Conservation (phyloP, 2,797 vertebrate genomes). For the Harpagifer antarcticus region DNA sequence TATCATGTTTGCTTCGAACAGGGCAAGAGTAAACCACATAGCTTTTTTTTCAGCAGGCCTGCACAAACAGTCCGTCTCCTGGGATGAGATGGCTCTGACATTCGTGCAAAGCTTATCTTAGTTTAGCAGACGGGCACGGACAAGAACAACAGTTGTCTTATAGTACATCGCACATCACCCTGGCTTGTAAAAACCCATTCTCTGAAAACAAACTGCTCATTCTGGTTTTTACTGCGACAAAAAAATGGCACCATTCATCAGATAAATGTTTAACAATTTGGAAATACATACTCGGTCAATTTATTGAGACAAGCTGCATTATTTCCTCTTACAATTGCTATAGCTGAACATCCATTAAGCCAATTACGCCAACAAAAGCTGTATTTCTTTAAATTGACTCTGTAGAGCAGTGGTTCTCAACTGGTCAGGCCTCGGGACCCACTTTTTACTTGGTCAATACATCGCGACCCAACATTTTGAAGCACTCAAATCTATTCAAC, state of each 20-base stretch:
- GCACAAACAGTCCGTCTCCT: constrained; percentile 35
- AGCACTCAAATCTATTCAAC: too few species aligned
- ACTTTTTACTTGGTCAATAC: too few species aligned
- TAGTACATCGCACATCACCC: constrained; percentile 66
- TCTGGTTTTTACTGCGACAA: constrained; percentile 42
- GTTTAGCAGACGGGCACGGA: constrained; percentile 64
- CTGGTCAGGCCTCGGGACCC: too few species aligned
- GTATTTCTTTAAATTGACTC: constrained; percentile 68
- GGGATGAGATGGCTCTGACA: constrained; percentile 51
- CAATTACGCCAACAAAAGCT: constrained; percentile 80
- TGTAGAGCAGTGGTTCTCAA: too few species aligned
- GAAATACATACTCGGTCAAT: constrained; percentile 80
- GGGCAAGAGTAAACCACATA: constrained; percentile 25
- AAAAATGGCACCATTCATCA: constrained; percentile 69
- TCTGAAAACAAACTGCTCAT: constrained; percentile 56
- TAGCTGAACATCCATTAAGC: constrained; percentile 64
- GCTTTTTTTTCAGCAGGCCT: constrained; percentile 47
- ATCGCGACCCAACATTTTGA: too few species aligned
- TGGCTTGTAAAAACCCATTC: constrained; percentile 58
- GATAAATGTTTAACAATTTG: constrained; percentile 73
- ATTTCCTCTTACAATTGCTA: constrained; percentile 64
- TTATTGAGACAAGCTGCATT: constrained; percentile 68
- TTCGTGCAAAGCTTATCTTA: constrained; percentile 71
- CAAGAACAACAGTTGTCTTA: constrained; percentile 83
- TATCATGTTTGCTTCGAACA: constrained; percentile 27